Evolutionary conservation across 1,140 invertebrate genomes (phyloP).

Genomic region (Ips typographus): DNA sequence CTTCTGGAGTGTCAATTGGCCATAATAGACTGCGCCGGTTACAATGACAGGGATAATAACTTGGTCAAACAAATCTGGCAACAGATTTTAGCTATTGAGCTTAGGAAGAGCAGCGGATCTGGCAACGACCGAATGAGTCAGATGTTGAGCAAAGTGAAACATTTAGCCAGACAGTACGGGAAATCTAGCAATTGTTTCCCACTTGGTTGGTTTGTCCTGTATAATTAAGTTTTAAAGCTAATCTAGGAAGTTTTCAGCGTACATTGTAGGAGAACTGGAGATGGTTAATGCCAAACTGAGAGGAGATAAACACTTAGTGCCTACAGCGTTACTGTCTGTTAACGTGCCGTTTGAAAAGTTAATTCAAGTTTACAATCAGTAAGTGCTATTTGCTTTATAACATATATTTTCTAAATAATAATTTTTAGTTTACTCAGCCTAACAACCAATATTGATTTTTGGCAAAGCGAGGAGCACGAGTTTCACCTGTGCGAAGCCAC

Average conservation of each 20-base stretch:
- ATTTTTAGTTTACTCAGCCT: slow-evolving; percentile 60
- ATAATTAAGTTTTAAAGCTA: not conserved
- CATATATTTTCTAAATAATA: not conserved
- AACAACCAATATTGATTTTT: slow-evolving; percentile 72
- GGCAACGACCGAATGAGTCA: slow-evolving; percentile 66
- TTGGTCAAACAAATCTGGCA: slow-evolving; percentile 79
- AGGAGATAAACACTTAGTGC: slow-evolving; percentile 67
- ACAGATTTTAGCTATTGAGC: slow-evolving; percentile 68
- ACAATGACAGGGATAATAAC: slow-evolving; percentile 65
- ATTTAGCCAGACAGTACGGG: slow-evolving; percentile 71
- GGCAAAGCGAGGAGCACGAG: slow-evolving; percentile 76
- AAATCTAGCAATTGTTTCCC: slow-evolving; percentile 75
- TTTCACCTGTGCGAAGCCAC: slow-evolving; percentile 72
- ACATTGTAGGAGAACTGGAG: slow-evolving; percentile 73
- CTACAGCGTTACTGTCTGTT: slow-evolving; percentile 67
- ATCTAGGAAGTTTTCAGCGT: slow-evolving; percentile 57
- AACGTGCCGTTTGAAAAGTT: slow-evolving; percentile 71
- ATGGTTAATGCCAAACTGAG: slow-evolving; percentile 69
- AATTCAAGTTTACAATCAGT: slow-evolving; percentile 72
- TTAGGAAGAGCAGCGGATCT: slow-evolving; percentile 54
- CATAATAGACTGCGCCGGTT: slow-evolving; percentile 81
- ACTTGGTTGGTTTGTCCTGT: slow-evolving; percentile 54
- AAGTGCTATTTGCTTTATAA: slow-evolving; percentile 47
- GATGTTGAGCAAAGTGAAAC: slow-evolving; percentile 72
- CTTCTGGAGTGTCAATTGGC: slow-evolving; percentile 84